Base-by-base conservation (phyloP, 1,140 invertebrate species). In the Tetramorium alpestre region DNA sequence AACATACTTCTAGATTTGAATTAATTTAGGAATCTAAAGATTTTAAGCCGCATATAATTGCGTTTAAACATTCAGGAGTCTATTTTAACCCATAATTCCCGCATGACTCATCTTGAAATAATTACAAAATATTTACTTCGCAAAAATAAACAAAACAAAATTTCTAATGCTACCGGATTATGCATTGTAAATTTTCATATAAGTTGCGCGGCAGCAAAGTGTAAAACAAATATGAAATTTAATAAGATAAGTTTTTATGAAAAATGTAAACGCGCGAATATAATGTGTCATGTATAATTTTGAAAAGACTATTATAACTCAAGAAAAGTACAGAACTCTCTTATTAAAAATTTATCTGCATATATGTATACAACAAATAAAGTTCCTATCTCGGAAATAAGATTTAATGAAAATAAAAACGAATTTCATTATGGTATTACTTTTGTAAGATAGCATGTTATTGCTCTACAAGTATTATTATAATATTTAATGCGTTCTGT, bases 361-460 rank as follows among this genome's bases (percentile, higher is more conserved):
- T 3, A 22, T 7, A 10, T 8, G 7, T 28, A 25, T 60, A 16
- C 11, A 41, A 38, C 7, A 22, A 22, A 33, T 73, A 41, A n/a
- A 60, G 3, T 1, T 58, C 4, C 5, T 18, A 58, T 25, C 3
- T 1, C 54, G 3, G 38, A 60, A 44, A 67, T 67, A 44, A 67
- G 10, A 44, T 67, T 67, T 13, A 60, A 76, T 60, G 16, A 62
- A 28, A 41, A 76, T 76, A 22, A n/a, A 76, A 28, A 76, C 7
- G 13, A 75, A 75, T 28, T 41, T 65, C 8, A n/a, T 22, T 67
- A 6, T 22, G 0, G 8, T 38, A 65, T 38, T 58, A 22, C 22
- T 22, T 25, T 25, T n/a, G 8, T 22, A 10, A 58, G 8, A 10
- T 56, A 56, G n/a, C 0, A 25, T 58, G 16, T 11, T 11, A 8